A percentile compares a stretch with the other conserved stretches of the same genome.
phyloP scores from a whole-genome alignment of 2,113 vertebrate species.

The Scytalopus superciliaris region DNA sequence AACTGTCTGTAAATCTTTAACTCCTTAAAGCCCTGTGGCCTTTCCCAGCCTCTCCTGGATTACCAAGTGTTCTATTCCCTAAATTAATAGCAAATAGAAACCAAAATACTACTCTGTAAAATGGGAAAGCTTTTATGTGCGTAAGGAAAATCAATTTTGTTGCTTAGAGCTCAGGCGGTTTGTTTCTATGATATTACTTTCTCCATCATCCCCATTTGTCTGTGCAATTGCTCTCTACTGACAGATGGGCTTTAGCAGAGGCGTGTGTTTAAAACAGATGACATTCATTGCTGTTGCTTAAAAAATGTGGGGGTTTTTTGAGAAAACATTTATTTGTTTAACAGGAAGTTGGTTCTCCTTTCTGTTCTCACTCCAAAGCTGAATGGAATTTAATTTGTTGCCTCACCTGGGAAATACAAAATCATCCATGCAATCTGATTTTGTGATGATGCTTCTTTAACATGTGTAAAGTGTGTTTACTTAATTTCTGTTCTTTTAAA shows the following conservation, averaged over 20 bases:
- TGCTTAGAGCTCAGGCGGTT: background rate
- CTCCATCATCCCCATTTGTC: background rate
- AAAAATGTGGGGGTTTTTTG: background rate
- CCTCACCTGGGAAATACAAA: background rate
- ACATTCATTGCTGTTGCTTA: background rate
- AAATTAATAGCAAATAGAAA: background rate
- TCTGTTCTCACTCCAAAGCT: background rate
- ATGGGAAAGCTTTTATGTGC: background rate
- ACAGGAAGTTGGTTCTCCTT: background rate
- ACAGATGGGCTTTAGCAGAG: conserved; percentile 12
- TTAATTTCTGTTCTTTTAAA: background rate
- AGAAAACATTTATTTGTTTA: background rate
- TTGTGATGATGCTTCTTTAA: background rate
- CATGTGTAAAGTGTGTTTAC: background rate
- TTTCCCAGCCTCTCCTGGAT: background rate
- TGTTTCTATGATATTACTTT: background rate
- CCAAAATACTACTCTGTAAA: background rate
- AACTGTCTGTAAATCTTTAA: background rate
- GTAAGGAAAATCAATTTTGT: background rate
- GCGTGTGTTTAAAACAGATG: background rate
- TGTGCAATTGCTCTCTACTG: background rate
- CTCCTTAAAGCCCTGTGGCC: background rate
- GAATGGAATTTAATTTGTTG: background rate
- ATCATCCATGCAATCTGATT: background rate
- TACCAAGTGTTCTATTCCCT: background rate